phyloP scores from a whole-genome alignment of 2,113 vertebrate species.

The Climacteris rufus region DNA sequence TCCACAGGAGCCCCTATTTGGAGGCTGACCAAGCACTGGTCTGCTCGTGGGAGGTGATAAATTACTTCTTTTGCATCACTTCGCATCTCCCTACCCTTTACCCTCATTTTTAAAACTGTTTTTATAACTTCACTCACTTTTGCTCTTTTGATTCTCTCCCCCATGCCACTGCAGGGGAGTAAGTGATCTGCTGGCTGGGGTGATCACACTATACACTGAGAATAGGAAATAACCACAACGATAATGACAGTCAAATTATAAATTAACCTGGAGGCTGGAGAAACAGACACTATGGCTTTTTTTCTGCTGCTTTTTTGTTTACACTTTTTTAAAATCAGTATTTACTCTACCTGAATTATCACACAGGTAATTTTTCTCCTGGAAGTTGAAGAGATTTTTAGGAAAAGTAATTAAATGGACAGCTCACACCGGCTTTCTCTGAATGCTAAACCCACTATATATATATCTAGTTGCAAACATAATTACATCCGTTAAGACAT shows the following conservation, averaged over 20 bases:
- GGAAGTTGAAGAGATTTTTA: background rate
- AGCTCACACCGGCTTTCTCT: background rate
- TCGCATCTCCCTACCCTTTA: fast-evolving
- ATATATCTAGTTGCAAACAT: background rate
- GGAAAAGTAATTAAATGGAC: background rate
- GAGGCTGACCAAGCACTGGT: background rate
- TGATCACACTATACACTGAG: background rate
- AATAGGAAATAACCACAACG: background rate
- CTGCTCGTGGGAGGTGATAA: background rate
- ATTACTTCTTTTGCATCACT: background rate
- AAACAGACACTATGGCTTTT: background rate
- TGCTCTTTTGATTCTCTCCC: background rate
- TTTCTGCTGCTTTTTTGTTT: background rate
- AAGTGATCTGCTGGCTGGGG: background rate
- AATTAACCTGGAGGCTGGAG: background rate
- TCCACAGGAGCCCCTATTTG: background rate
- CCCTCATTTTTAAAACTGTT: background rate
- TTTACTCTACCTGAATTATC: background rate
- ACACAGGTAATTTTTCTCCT: background rate
- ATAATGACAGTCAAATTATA: background rate
- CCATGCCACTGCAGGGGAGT: background rate
- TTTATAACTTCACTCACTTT: background rate
- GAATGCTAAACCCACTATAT: background rate
- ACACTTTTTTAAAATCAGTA: background rate
- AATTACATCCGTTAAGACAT: background rate